Conservation (phyloP, 1,140 invertebrate species). For the Drosophila setifemur region DNA sequence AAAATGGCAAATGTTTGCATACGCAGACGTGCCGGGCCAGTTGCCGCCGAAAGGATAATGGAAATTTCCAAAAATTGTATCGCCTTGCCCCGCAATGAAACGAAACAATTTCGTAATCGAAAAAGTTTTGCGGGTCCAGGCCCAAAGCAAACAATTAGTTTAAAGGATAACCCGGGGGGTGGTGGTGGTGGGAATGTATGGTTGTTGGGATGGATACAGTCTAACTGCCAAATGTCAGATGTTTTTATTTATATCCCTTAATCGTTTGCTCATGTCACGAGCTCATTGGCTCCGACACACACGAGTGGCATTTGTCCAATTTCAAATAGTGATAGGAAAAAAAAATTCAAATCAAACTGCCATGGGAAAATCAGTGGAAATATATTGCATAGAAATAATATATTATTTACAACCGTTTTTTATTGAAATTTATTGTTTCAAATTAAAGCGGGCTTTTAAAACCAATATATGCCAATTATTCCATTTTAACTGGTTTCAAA, state of each 20-base stretch:
- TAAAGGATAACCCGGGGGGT: background rate
- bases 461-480: no score
- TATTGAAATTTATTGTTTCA: no score
- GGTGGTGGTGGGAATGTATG: no score
- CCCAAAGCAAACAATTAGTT: conserved; percentile 46
- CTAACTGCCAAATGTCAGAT: conserved; percentile 37
- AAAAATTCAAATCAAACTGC: no score
- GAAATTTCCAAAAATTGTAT: conserved; percentile 44
- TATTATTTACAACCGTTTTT: no score
- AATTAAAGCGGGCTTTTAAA: no score
- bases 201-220: background rate
- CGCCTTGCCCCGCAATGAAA: background rate
- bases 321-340: background rate
- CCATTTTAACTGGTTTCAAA: no score
- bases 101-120: conserved; percentile 46
- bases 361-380: no score
- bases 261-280: conserved; percentile 37
- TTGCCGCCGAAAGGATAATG: conserved; percentile 33
- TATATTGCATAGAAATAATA: no score
- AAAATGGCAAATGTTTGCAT: conserved; percentile 35
- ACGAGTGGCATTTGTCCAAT: conserved; percentile 1
- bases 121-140: conserved; percentile 29
- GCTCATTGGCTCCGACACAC: conserved; percentile 27
- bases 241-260: conserved; percentile 41
- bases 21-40: conserved; percentile 12